Base-by-base conservation (phyloP, 1,140 invertebrate species). In the Ceratosolen solmsi region DNA sequence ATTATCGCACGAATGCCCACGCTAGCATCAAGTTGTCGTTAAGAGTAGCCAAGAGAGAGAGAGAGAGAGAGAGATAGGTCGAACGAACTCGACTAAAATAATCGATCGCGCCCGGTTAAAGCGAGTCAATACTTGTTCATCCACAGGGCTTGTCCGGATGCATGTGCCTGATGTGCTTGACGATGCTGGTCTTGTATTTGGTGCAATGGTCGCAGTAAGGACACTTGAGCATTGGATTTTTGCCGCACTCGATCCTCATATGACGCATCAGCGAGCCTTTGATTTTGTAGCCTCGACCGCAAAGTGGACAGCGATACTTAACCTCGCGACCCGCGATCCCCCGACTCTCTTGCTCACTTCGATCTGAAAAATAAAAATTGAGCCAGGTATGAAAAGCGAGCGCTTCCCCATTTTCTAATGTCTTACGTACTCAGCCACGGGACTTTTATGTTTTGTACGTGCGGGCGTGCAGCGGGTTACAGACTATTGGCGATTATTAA, bases 231-330 rank as follows among this genome's bases (percentile, higher is more conserved):
- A 91, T 89, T 0, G 93, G 92, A 46, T 92, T 89, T 74, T 94
- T 93, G 0, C 94, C 94, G 80, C 94, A 95, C 83, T 95, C 94
- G 82, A 94, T 93, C 54, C 92, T 92, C 80, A 93, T 89, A 86
- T 95, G 94, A 30, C 92, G 91, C 80, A 91, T 90, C 5, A 93
- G 83, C 5, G 92, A 93, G 41, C 92, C 90, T 79, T 93, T 92
- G 41, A 92, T 90, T 80, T 93, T 93, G 87, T 94, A 94, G 3
- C 89, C 88, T 60, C 93, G 91, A 25, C 90, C 91, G 75, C 94
- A 94, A 85, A 94, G 94, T 63, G 94, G 92, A 87, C 95, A 96
- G 20, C 41, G 60, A 20, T 68, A 77, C 17, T n/a, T n/a, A n/a
- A n/a, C n/a, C 82, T 84, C 25, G 60, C 74, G 1, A 60, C 56